Evolutionary conservation across 2,888 invertebrate genomes (phyloP).

Genomic region (Blastobasis adustella): DNA sequence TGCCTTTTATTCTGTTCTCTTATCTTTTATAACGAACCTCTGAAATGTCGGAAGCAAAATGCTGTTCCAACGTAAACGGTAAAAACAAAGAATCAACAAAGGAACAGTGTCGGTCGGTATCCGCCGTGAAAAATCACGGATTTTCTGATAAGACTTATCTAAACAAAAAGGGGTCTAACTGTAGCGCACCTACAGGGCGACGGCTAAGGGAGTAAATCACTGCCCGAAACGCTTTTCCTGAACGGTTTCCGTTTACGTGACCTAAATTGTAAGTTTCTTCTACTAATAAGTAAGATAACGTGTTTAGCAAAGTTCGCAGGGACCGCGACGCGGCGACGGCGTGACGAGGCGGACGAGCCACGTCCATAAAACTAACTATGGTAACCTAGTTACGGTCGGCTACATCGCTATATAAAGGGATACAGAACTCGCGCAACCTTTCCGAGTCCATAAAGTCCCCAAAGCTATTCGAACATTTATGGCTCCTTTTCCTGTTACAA

Average conservation of each 20-base stretch:
- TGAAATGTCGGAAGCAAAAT: not conserved
- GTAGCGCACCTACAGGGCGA: not conserved
- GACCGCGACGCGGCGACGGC: slow-evolving; percentile 17
- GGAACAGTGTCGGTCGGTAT: not conserved
- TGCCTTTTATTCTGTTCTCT: too few relatives aligned
- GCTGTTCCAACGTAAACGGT: not conserved
- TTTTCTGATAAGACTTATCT: not conserved
- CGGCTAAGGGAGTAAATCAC: slow-evolving; percentile 9
- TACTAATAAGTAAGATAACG: slow-evolving; percentile 29
- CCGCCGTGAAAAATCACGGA: not conserved
- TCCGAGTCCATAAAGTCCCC: too few relatives aligned
- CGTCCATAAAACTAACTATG: too few relatives aligned
- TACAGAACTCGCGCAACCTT: too few relatives aligned
- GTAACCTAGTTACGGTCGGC: too few relatives aligned
- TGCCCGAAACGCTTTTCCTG: slow-evolving; percentile 10
- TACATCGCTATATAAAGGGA: too few relatives aligned
- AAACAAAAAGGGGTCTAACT: not conserved
- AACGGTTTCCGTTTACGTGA: slow-evolving; percentile 13
- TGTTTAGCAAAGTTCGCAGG: slow-evolving; percentile 20
- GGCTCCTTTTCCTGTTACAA: too few relatives aligned
- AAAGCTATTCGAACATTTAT: too few relatives aligned
- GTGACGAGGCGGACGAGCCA: slow-evolving; percentile 15
- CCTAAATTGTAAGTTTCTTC: slow-evolving; percentile 11
- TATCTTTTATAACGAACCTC: too few relatives aligned
- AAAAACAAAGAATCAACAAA: not conserved